Conservation (phyloP, 2,888 invertebrate genomes). For the Pterostichus madidus region DNA sequence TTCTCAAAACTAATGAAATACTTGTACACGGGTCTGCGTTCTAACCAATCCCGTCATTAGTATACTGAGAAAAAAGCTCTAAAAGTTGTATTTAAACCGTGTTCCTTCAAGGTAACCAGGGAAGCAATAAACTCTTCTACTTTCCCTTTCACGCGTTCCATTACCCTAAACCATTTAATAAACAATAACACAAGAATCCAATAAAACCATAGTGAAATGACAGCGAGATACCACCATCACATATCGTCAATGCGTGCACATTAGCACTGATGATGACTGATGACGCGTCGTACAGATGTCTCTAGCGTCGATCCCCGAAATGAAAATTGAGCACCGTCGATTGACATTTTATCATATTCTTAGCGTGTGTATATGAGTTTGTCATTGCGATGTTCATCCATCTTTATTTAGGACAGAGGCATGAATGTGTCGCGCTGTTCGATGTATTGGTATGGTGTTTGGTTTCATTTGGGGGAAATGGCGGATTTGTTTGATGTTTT, state of each 20-base stretch:
- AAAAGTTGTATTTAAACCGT: too few relatives aligned
- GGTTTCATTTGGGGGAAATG: conserved; percentile 3
- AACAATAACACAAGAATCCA: conserved; percentile 39
- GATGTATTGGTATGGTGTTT: not conserved
- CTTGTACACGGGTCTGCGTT: too few relatives aligned
- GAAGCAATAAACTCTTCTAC: not conserved
- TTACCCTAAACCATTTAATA: conserved; percentile 12
- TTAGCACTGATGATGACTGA: conserved; percentile 53
- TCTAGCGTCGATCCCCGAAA: conserved; percentile 33
- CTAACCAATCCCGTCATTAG: too few relatives aligned
- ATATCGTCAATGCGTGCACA: not conserved
- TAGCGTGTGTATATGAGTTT: conserved; percentile 20
- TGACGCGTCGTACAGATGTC: conserved; percentile 41
- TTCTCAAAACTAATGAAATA: too few relatives aligned
- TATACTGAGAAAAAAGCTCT: too few relatives aligned
- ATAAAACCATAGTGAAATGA: not conserved
- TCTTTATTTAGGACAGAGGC: conserved; percentile 54
- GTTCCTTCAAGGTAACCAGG: too few relatives aligned
- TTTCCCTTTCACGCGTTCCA: not conserved
- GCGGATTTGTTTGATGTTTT: conserved; percentile 36
- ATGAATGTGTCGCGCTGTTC: not conserved
- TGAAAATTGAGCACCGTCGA: conserved; percentile 58
- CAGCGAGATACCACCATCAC: not conserved
- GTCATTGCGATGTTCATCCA: conserved; percentile 46
- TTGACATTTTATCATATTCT: conserved; percentile 64